Conservation (phyloP, 2,888 invertebrate species). For the Halictus quadricinctus region DNA sequence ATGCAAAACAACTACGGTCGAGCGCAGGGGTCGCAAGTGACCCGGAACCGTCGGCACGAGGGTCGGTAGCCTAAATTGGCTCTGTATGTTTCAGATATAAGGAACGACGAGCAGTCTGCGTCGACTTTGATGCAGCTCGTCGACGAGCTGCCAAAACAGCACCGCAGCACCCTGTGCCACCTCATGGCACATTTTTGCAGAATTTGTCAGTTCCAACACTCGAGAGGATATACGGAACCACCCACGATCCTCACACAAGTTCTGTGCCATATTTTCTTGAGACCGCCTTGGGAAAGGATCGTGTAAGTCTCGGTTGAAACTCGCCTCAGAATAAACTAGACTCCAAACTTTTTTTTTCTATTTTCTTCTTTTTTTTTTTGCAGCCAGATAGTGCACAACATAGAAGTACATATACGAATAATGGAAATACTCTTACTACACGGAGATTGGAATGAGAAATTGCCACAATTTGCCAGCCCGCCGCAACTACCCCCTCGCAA, state of each 20-base stretch:
- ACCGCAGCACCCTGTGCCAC: conserved; percentile 86
- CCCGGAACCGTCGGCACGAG: not conserved
- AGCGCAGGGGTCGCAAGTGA: not conserved
- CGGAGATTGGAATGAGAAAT: conserved; percentile 87
- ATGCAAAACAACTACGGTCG: not conserved
- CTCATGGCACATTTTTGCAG: conserved; percentile 89
- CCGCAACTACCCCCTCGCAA: conserved; percentile 87
- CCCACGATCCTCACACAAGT: conserved; percentile 88
- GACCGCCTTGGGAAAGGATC: conserved; percentile 90
- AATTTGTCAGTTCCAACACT: conserved; percentile 87
- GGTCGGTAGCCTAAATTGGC: not conserved
- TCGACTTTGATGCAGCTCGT: conserved; percentile 84
- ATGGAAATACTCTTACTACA: conserved; percentile 87
- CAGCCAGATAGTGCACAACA: conserved; percentile 90
- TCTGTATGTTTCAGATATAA: conserved; percentile 77
- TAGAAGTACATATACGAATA: conserved; percentile 88
- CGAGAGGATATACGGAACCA: conserved; percentile 86
- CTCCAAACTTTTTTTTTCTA: not conserved
- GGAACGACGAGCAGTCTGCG: conserved; percentile 85
- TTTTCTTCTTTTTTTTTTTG: conserved; percentile 78
- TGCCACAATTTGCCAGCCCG: conserved; percentile 87
- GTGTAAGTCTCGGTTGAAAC: conserved; percentile 84
- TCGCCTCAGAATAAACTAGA: not conserved
- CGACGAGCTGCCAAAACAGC: conserved; percentile 86
- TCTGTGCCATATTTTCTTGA: conserved; percentile 88